Conservation (phyloP, 2,113 vertebrate genomes). For the Hemibagrus wyckioides region DNA sequence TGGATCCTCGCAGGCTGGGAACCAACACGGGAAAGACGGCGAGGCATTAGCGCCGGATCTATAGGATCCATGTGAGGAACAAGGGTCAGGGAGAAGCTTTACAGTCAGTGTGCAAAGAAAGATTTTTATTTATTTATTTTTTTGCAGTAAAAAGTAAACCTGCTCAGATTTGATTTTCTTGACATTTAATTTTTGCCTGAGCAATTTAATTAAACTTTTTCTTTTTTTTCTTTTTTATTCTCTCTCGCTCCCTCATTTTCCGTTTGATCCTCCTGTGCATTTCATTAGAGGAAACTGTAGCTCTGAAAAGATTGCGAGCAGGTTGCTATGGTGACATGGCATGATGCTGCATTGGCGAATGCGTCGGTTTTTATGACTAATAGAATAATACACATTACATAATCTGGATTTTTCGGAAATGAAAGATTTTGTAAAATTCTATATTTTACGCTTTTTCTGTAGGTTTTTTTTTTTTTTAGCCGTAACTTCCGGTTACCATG, state of each 20-base stretch:
- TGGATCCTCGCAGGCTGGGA: neutral
- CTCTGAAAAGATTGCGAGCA: constrained; percentile 44
- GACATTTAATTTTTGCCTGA: neutral
- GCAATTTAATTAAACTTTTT: constrained; percentile 9
- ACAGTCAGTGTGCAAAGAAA: neutral
- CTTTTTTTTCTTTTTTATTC: neutral
- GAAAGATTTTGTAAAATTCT: neutral
- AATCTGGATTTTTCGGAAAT: neutral
- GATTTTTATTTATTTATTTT: too few species aligned
- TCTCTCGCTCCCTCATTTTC: neutral
- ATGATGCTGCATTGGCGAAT: constrained; percentile 18
- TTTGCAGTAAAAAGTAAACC: neutral
- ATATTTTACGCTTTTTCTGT: neutral
- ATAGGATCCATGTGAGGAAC: neutral
- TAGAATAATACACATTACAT: neutral
- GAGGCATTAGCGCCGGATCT: neutral
- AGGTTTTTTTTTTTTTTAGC: too few species aligned
- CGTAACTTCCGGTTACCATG: neutral
- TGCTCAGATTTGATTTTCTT: neutral
- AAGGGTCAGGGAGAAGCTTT: neutral
- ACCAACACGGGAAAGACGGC: neutral
- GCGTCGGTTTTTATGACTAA: too few species aligned
- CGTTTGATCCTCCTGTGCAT: constrained; percentile 30
- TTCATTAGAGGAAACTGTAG: constrained; percentile 17
- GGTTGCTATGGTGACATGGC: constrained; percentile 40